A percentile compares a stretch with the other conserved stretches of the same genome.
Conservation (phyloP, 2,113 vertebrate genomes). For the Anolis sagrei region DNA sequence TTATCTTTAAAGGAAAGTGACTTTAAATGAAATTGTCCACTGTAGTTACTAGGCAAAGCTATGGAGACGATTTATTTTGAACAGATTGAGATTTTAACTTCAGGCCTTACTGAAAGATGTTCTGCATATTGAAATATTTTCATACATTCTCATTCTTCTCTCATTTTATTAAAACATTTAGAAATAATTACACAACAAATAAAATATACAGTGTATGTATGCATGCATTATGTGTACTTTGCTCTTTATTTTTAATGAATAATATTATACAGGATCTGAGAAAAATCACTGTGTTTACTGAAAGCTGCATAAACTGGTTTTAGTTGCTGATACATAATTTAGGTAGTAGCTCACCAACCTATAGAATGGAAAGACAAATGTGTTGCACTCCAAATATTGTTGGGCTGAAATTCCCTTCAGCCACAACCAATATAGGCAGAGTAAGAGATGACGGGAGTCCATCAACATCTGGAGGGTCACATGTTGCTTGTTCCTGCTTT, state of each 20-base stretch:
- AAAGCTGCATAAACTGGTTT: not conserved
- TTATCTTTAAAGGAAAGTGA: constrained; percentile 43
- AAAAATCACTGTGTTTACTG: not conserved
- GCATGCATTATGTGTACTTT: not conserved
- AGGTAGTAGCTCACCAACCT: not conserved
- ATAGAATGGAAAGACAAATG: not conserved
- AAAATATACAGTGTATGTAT: not conserved
- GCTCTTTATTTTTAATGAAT: not conserved
- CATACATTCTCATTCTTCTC: not conserved
- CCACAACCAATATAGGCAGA: too few species aligned
- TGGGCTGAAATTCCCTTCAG: not conserved
- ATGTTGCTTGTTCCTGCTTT: not conserved
- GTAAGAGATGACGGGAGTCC: not conserved
- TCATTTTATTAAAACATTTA: constrained; percentile 18
- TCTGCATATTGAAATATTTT: constrained; percentile 33
- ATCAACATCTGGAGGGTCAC: not conserved
- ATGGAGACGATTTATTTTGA: constrained; percentile 47
- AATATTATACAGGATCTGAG: not conserved
- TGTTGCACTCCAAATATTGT: not conserved
- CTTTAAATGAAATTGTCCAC: constrained; percentile 4
- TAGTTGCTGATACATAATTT: not conserved
- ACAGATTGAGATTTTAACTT: constrained; percentile 7
- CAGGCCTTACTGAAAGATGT: constrained; percentile 54
- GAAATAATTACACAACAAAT: constrained; percentile 14
- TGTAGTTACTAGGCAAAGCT: constrained; percentile 49